These are phyloP conservation scores for Ceratina calcarata DNA, from an alignment of 1,140 invertebrate genomes.

Conservation along the genomic window DNA sequence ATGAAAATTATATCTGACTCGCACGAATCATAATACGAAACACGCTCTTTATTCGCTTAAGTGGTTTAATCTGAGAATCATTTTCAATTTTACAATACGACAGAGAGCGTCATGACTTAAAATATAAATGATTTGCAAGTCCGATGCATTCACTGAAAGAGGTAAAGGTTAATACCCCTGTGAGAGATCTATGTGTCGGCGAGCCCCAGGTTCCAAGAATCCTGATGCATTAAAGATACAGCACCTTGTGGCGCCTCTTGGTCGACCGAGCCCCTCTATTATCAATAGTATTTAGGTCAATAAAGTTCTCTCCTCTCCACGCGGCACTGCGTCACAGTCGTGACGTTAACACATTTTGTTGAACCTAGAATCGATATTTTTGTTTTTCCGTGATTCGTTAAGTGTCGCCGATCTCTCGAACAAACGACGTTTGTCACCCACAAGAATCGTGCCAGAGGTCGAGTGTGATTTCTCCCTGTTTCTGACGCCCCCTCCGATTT, in stretches of 20 bases:
- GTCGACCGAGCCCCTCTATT: conserved; percentile 30
- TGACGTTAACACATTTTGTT: conserved; percentile 12
- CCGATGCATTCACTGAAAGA: not conserved
- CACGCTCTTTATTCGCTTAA: too few relatives aligned
- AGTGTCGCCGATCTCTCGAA: not conserved
- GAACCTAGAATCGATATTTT: conserved; percentile 30
- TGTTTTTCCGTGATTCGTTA: not conserved
- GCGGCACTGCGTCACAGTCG: not conserved
- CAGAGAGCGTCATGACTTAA: too few relatives aligned
- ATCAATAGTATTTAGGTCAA: conserved; percentile 40
- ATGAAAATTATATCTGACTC: too few relatives aligned
- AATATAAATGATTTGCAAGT: not conserved
- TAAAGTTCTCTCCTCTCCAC: conserved; percentile 17
- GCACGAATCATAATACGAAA: too few relatives aligned
- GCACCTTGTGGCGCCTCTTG: conserved; percentile 1
- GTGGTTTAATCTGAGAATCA: too few relatives aligned
- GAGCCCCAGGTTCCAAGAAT: not conserved
- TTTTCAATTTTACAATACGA: too few relatives aligned
- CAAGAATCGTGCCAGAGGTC: not conserved
- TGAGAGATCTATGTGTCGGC: not conserved
- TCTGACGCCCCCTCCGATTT: not conserved
- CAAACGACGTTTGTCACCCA: not conserved
- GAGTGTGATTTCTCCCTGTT: not conserved
- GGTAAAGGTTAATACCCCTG: not conserved
- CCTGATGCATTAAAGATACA: conserved; percentile 21